Base-by-base conservation (phyloP, 2,797 vertebrate species). In the Ficedula albicollis region DNA sequence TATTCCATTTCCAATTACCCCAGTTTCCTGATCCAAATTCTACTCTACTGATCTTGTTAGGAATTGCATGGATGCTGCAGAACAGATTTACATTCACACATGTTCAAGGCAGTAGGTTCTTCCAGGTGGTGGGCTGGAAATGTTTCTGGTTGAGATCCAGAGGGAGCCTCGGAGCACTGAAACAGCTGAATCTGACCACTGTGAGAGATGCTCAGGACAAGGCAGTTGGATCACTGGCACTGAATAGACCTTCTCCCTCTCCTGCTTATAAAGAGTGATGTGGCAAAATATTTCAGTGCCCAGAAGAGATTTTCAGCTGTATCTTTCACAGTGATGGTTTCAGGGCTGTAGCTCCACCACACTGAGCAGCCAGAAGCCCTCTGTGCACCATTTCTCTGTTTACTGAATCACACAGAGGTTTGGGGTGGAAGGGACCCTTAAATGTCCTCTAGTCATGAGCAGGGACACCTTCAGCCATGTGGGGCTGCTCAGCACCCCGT, bases 401-500 rank as follows among this genome's bases (percentile, higher is more conserved):
- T 9, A 6, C 8, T 54, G 52, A 36, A 9, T 23, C 30, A 21
- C 52, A 32, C 34, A 29, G 19, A 18, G 22, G 21, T 59, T 39
- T 46, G 46, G 30, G 21, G 20, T 49, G 44, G 20, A 64, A 70
- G 16, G 29, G 29, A 64, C n/a, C 7, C 58, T 36, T 27, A 30
- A 39, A 59, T 18, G 10, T 52, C 30, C 36, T 46, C n/a, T 11
- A 7, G 38, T 41, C 52, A 39, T 14, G 21, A 32, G 9, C 58
- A 52, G 21, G 29, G 13, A 46, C 21, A 89, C 23, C 51, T 76
- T 56, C 38, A 64, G 20, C 49, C 63, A 4, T 20, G 5, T 2
- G 0, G 0, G 25, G 18, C 7, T 64, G 38, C 30, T 39, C 43
- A 58, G 12, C 0, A 0, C 29, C 29, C 15, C 0, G 0, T 32